Conservation (phyloP, 2,888 invertebrate genomes). For the Coelopa pilipes region DNA sequence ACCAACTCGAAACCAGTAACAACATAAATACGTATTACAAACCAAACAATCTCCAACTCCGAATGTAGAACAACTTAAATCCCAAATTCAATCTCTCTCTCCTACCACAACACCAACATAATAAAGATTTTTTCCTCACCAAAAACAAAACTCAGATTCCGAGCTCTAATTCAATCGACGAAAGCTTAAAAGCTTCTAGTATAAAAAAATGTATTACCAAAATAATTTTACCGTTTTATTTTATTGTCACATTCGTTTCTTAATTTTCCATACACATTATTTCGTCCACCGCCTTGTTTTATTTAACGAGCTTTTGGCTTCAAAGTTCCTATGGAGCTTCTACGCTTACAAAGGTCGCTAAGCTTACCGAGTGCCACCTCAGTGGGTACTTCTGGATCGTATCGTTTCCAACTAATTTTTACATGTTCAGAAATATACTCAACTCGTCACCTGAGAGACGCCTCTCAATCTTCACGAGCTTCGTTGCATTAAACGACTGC, state of each 20-base stretch:
- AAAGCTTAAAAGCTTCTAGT: constrained; percentile 29
- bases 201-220: not conserved
- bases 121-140: not conserved
- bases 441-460: constrained; percentile 12
- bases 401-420: too few species aligned
- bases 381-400: too few species aligned
- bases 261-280: not conserved
- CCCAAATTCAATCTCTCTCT: not conserved
- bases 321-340: too few species aligned
- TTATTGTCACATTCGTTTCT: not conserved
- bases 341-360: too few species aligned
- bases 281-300: not conserved
- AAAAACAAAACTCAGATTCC: constrained; percentile 32
- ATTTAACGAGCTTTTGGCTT: not conserved
- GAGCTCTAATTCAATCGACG: constrained; percentile 46
- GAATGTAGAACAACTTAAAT: not conserved
- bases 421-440: constrained; percentile 10
- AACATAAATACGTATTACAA: not conserved
- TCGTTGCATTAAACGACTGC: not conserved
- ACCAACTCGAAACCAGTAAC: not conserved
- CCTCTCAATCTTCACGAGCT: not conserved
- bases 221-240: not conserved
- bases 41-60: not conserved
- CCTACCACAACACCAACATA: not conserved
- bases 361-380: too few species aligned